Evolutionary conservation across 2,888 invertebrate genomes (phyloP).

Genomic region (Chydorus sphaericus): DNA sequence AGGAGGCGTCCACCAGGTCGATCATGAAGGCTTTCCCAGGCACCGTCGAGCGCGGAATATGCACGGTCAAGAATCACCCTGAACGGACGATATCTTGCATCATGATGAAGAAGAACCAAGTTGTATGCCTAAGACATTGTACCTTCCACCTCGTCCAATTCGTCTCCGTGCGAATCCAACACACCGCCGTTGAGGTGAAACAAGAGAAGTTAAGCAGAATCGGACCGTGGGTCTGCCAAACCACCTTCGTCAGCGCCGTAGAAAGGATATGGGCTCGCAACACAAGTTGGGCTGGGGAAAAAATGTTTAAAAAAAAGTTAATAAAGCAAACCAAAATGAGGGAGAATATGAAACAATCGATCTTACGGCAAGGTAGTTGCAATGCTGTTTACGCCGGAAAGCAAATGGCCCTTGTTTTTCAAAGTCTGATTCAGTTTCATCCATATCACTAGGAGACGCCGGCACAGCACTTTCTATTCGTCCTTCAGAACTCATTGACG

Average conservation of each 20-base stretch:
- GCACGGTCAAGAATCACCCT: constrained; percentile 64
- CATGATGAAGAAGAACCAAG: too few relatives aligned
- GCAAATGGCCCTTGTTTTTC: constrained; percentile 66
- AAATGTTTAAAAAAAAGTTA: not conserved
- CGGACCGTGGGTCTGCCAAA: constrained; percentile 53
- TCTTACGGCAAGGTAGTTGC: constrained; percentile 80
- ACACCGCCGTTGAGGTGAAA: constrained; percentile 51
- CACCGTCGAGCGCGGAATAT: constrained; percentile 51
- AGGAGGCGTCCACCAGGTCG: not conserved
- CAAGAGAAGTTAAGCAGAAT: constrained; percentile 68
- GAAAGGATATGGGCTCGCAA: constrained; percentile 46
- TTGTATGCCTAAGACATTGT: constrained; percentile 17
- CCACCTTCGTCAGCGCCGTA: constrained; percentile 49
- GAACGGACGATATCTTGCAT: too few relatives aligned
- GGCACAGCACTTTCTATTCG: constrained; percentile 26
- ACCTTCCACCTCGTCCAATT: constrained; percentile 75
- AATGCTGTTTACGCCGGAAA: constrained; percentile 75
- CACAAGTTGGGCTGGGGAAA: not conserved
- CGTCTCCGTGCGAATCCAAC: constrained; percentile 75
- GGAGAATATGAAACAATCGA: too few relatives aligned
- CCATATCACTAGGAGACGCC: constrained; percentile 33
- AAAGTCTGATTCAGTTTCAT: constrained; percentile 38
- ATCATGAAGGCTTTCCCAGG: constrained; percentile 53
- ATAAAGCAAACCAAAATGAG: too few relatives aligned
- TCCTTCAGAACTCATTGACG: constrained; percentile 39